These are phyloP conservation scores for Pentalonia nigronervosa DNA, from an alignment of 1,140 invertebrate species.

Conservation along the genomic window DNA sequence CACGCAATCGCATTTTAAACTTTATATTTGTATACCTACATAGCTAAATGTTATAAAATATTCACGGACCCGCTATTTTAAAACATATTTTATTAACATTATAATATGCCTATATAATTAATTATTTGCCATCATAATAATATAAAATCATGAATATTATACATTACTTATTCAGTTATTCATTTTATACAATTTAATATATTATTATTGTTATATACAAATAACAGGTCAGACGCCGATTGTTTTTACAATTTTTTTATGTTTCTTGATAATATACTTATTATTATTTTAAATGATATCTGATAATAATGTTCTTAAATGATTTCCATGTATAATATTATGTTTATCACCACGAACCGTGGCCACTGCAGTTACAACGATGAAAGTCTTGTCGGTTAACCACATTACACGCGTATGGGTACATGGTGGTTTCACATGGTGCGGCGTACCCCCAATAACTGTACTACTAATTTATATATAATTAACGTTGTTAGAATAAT, in stretches of 20 bases:
- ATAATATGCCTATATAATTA: neutral
- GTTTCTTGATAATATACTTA: neutral
- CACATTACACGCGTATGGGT: conserved; percentile 6
- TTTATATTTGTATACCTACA: neutral
- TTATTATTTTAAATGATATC: neutral
- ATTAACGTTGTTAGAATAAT: neutral
- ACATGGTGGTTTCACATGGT: neutral
- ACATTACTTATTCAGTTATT: too few relatives aligned
- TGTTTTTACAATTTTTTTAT: neutral
- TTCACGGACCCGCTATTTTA: neutral
- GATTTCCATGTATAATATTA: neutral
- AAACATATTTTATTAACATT: neutral
- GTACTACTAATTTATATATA: conserved; percentile 4
- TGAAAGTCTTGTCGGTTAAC: neutral
- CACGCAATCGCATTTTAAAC: conserved; percentile 29
- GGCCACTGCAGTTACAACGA: neutral
- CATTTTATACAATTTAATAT: too few relatives aligned
- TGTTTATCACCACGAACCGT: neutral
- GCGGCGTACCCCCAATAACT: neutral
- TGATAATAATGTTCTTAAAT: neutral
- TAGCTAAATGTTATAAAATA: neutral
- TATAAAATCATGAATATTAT: too few relatives aligned
- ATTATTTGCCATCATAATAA: neutral
- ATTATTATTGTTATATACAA: too few relatives aligned
- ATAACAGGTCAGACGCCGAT: neutral